Evolutionary conservation across 2,888 invertebrate genomes (phyloP), one percentile per base, ranked within the genome.

Genomic region (Linnaemya vulpina): DNA sequence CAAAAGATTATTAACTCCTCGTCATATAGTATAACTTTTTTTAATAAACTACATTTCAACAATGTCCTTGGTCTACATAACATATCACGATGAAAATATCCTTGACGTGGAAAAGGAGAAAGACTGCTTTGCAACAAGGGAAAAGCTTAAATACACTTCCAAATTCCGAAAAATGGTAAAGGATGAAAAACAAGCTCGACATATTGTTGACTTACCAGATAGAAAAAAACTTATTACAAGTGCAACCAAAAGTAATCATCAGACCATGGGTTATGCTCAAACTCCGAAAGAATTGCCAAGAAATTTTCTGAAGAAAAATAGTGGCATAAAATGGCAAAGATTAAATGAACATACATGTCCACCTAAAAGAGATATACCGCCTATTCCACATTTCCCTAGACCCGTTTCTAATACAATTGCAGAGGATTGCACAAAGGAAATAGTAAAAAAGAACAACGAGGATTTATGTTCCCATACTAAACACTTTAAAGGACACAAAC

Each of bases 231-330:
- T 93, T 76, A 90, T 93, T 55, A 89, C 93, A 38, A 93, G 92
- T 87, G 92, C 92, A 83, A 89, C 90, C 43, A 94, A 93, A 89
- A 93, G 94, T 86, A 89, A 93, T 1, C 94, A 94, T 87, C 94
- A 94, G 62, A 95, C 95, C 0, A 95, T 96, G 94, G 96, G 96
- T 0, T 94, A 94, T 88, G 94, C 96, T 0, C 94, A 95, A 87
- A 94, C 94, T 9, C 94, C 94, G 0, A 87, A 94, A 0, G 93
- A 93, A 68, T 92, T 94, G 20, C 95, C 96, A 0, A 93, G 94
- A 1, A 90, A 94, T 5, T 96, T 93, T 89, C 90, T 96, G 35
- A 95, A 94, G 88, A 96, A 95, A 89, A 94, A 94, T 20, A 91
- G 94, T 46, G 94, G 95, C 46, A 89, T 93, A 0, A 93, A 93